These are phyloP conservation scores for Trachelus iudaicus DNA, from an alignment of 2,888 invertebrate species.

Conservation along the genomic window DNA sequence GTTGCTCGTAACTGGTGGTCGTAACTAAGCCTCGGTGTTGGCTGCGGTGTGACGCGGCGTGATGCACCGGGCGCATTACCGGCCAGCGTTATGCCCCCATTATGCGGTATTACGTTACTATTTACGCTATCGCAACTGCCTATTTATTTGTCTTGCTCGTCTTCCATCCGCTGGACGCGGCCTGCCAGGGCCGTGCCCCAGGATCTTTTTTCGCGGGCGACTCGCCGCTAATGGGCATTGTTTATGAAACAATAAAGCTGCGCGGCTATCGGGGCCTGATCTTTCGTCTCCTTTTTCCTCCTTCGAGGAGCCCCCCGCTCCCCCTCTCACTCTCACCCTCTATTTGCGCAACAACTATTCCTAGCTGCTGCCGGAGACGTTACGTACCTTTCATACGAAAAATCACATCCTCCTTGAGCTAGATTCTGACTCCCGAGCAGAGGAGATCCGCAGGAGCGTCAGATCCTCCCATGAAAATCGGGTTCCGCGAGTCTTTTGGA, in stretches of 20 bases:
- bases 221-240: conserved; percentile 7
- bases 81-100: conserved; percentile 56
- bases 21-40: conserved; percentile 35
- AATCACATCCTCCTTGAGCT: too few relatives aligned
- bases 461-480: too few relatives aligned
- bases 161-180: conserved; percentile 29
- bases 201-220: conserved; percentile 3
- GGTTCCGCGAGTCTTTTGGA: too few relatives aligned
- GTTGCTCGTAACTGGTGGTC: conserved; percentile 39
- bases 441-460: too few relatives aligned
- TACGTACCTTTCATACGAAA: too few relatives aligned
- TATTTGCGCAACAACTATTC: too few relatives aligned
- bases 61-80: conserved; percentile 38
- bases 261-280: not conserved
- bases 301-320: too few relatives aligned
- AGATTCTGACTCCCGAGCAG: too few relatives aligned
- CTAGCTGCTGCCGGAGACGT: not conserved
- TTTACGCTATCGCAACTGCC: conserved; percentile 57
- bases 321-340: too few relatives aligned
- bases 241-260: conserved; percentile 9
- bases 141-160: conserved; percentile 57
- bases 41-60: conserved; percentile 33
- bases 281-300: not conserved
- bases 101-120: conserved; percentile 63
- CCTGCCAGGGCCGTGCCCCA: not conserved